Conservation (phyloP, 1,140 invertebrate genomes). For the Tetraneura akinire region DNA sequence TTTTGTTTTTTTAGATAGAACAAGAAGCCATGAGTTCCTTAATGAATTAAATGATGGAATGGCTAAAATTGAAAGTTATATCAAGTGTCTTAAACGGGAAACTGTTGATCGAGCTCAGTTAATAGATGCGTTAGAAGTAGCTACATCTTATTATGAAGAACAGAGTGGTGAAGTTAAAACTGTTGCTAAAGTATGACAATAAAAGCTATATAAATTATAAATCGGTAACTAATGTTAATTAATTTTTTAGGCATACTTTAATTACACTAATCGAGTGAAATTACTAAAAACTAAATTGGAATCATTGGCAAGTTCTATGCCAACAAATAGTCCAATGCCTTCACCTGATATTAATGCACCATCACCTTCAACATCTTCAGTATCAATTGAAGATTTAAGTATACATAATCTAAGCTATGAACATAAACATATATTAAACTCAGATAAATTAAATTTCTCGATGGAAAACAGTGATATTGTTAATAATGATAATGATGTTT, state of each 20-base stretch:
- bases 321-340: conserved; percentile 68
- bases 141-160: conserved; percentile 83
- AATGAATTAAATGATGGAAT: conserved; percentile 82
- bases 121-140: conserved; percentile 74
- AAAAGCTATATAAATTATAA: conserved; percentile 60
- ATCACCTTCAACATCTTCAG: conserved; percentile 79
- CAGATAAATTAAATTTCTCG: conserved; percentile 14
- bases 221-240: conserved; percentile 34
- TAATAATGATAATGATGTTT: conserved; percentile 2
- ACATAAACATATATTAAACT: background rate
- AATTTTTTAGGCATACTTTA: conserved; percentile 79
- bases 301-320: conserved; percentile 70
- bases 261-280: conserved; percentile 84
- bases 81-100: conserved; percentile 77
- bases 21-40: conserved; percentile 79
- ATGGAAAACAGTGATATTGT: background rate
- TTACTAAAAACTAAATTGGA: conserved; percentile 81
- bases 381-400: conserved; percentile 57
- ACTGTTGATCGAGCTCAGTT: conserved; percentile 77
- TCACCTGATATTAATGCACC: conserved; percentile 80
- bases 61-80: conserved; percentile 76
- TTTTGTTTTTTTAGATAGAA: conserved; percentile 67
- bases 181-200: conserved; percentile 69
- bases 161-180: conserved; percentile 90
- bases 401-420: conserved; percentile 13